Base-by-base conservation (phyloP, 2,113 vertebrate species). In the Bujurquina vittata region DNA sequence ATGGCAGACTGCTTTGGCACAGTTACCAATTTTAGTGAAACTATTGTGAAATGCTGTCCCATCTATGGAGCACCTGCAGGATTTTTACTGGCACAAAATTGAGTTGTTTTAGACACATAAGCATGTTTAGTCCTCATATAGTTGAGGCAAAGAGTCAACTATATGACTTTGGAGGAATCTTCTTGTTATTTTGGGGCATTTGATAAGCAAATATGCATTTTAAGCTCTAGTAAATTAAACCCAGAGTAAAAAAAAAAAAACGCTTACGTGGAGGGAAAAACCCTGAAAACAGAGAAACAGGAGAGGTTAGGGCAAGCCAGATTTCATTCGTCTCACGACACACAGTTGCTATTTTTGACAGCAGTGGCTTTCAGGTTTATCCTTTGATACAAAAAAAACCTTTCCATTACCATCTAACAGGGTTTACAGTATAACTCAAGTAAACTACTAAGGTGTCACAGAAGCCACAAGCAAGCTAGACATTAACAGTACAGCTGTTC, bases 341-440 rank as follows among this genome's bases (percentile, higher is more conserved):
- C 3, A 4, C n/a, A 35, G 63, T 29, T 11, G 11, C 58, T 61
- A 54, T 35, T 58, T 65, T 52, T 43, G 31, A 81, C 58, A 56
- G 1, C 54, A 61, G 29, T 17, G 14, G 4, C 22, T 23, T 74
- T 10, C 26, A 17, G 58, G 78, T 87, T 75, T 84, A 83, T 7
- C 22, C 3, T 85, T 86, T 69, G 17, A 12, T 62, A 7, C 58
- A 11, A 63, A 56, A 18, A 67, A 49, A 33, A 35, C 9, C 8
- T 81, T 77, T 80, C 69, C 62, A 73, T 22, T 65, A 69, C 75
- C 26, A 57, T 72, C 15, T 33, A 54, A 58, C 31, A 61, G 4
- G 69, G 62, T 61, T 88, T 84, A 89, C 79, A 83, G 55, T 79
- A 78, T 81, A 87, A 84, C 81, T 77, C 7, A 5, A 58, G 55